phyloP scores from a whole-genome alignment of 35 echinoderm and acorn worm genomes.

The Heliocidaris tuberculata region DNA sequence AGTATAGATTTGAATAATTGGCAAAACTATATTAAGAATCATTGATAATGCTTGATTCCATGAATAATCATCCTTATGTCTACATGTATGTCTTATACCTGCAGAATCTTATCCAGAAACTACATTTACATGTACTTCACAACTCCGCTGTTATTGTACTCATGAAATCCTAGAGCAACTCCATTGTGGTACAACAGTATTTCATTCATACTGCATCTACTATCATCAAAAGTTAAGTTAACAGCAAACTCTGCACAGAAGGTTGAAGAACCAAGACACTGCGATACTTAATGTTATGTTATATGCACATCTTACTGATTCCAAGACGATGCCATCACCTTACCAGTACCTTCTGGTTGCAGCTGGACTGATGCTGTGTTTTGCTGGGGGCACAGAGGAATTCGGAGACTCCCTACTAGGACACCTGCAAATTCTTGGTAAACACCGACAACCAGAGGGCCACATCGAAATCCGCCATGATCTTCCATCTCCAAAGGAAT shows the following conservation, averaged over 20 bases:
- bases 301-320: neutral
- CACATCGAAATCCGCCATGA: constrained; percentile 75
- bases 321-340: neutral
- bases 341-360: neutral
- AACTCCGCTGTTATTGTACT: too few relatives aligned
- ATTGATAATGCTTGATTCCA: too few relatives aligned
- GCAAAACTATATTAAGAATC: too few relatives aligned
- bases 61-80: too few relatives aligned
- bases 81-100: too few relatives aligned
- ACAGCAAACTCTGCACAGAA: neutral
- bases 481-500: constrained; percentile 64
- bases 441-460: constrained; percentile 66
- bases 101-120: too few relatives aligned
- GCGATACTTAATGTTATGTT: neutral
- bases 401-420: constrained; percentile 30
- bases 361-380: neutral
- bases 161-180: too few relatives aligned
- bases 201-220: neutral
- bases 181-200: neutral
- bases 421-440: constrained; percentile 78
- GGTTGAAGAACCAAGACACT: neutral
- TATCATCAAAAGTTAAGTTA: neutral
- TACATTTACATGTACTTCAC: too few relatives aligned
- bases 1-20: too few relatives aligned
- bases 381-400: neutral